A percentile compares a stretch with the other conserved stretches of the same genome.
These are phyloP conservation scores for Carcinoscorpius rotundicauda DNA, from an alignment of 1,140 invertebrate species.

Conservation along the genomic window DNA sequence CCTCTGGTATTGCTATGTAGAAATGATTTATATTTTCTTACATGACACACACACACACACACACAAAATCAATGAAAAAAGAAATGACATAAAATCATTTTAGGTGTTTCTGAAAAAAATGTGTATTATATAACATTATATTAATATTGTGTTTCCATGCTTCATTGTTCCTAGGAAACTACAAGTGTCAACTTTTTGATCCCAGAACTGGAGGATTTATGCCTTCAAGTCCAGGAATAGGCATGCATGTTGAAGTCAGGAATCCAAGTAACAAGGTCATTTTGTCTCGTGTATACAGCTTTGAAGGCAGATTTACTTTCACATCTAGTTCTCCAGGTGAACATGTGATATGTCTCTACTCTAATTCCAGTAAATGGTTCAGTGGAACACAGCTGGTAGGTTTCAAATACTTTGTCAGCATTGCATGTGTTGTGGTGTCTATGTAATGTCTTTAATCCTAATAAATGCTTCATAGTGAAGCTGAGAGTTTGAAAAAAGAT, in stretches of 20 bases:
- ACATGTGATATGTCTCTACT: constrained; percentile 95
- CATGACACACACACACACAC: too few relatives aligned
- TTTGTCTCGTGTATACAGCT: constrained; percentile 82
- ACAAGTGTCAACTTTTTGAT: constrained; percentile 90
- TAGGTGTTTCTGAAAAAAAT: too few relatives aligned
- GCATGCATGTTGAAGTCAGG: constrained; percentile 95
- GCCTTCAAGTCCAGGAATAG: constrained; percentile 79
- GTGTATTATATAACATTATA: too few relatives aligned
- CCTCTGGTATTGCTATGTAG: too few relatives aligned
- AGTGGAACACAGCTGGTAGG: constrained; percentile 65
- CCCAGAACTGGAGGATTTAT: constrained; percentile 80
- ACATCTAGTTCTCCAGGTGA: constrained; percentile 95
- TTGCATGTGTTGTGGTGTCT: too few relatives aligned
- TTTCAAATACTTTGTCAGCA: neutral
- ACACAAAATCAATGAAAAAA: too few relatives aligned
- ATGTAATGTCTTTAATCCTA: too few relatives aligned
- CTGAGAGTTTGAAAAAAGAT: too few relatives aligned
- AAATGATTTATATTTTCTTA: too few relatives aligned
- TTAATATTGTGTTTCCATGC: too few relatives aligned
- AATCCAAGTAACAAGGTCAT: constrained; percentile 92
- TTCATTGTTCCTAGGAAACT: constrained; percentile 56
- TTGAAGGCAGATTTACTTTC: constrained; percentile 90
- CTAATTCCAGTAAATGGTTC: constrained; percentile 94
- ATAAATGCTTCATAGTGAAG: too few relatives aligned
- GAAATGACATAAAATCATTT: too few relatives aligned